Evolutionary conservation across 2,797 vertebrate species (phyloP), one percentile per base, ranked within the genome.

Genomic region (Echeneis naucrates): DNA sequence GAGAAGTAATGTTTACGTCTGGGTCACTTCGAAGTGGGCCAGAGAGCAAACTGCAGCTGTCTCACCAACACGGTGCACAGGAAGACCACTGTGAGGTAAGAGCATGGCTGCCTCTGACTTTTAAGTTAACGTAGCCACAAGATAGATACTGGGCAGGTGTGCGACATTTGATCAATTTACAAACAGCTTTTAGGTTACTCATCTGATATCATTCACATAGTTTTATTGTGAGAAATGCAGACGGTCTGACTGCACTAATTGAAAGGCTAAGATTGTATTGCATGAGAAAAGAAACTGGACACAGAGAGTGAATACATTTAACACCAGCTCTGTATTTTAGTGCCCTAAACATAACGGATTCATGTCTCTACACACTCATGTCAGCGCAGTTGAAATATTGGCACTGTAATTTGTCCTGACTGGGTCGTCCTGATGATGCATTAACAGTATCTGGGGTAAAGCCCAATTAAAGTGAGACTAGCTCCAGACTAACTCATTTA

Each of bases 401-500:
- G 64, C 50, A 54, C 54, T 48, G 59, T 26, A 37, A 58, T 65
- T 58, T 48, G 53, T 65, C 32, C 73, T 42, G 68, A 67, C 63
- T 76, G 35, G 33, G 1, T 44, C 9, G 27, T 71, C 64, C 72
- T 84, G 44, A 68, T 86, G 80, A 88, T 87, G 85, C 82, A 55
- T 68, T 35, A 68, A 30, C 61, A 75, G 80, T 77, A 93, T 88
- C 75, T 91, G 88, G 92, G 92, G 71, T 81, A 92, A 92, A 21
- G 82, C 75, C 81, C 78, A 89, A 87, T 93, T 92, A 92, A 92
- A 92, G 70, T 62, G 85, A 88, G 73, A 81, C 83, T 55, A 45
- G 55, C 75, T 60, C 47, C 81, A 87, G 82, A 80, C 88, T 69
- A 69, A 57, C 83, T 89, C 78, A 92, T 90, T 88, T 87, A 81